A percentile compares a stretch with the other conserved stretches of the same genome.
Conservation (phyloP, 2,888 invertebrate genomes). For the Sepiola atlantica region DNA sequence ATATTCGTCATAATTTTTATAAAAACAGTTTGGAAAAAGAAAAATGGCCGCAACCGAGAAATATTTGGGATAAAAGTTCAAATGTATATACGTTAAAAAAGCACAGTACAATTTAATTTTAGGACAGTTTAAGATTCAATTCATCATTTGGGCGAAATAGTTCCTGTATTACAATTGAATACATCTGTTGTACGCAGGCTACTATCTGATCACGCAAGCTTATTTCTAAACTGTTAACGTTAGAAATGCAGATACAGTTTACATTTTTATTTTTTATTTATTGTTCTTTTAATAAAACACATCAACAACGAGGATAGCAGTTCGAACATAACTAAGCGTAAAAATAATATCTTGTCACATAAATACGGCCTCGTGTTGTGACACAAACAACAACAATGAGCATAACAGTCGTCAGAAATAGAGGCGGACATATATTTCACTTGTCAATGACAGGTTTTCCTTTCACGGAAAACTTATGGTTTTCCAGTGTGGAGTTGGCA, state of each 20-base stretch:
- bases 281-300: not conserved
- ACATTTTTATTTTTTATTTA: too few relatives aligned
- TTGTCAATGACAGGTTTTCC: conserved; percentile 6
- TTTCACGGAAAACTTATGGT: not conserved
- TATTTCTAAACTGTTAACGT: not conserved
- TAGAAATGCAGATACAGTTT: not conserved
- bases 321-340: not conserved
- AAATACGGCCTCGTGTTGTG: not conserved
- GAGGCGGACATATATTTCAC: not conserved
- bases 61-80: too few relatives aligned
- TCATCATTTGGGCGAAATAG: too few relatives aligned
- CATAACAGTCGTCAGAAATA: not conserved
- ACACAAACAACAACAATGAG: not conserved
- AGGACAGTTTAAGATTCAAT: too few relatives aligned
- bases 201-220: too few relatives aligned
- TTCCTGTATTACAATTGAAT: too few relatives aligned
- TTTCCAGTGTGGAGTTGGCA: not conserved
- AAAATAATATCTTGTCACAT: conserved; percentile 8
- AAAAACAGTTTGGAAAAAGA: too few relatives aligned
- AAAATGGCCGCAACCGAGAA: too few relatives aligned
- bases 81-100: too few relatives aligned
- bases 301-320: not conserved
- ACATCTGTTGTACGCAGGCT: too few relatives aligned
- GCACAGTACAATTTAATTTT: too few relatives aligned
- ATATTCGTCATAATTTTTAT: too few relatives aligned